Conservation (phyloP, 2,797 vertebrate species). For the Coregonus ussuriensis region DNA sequence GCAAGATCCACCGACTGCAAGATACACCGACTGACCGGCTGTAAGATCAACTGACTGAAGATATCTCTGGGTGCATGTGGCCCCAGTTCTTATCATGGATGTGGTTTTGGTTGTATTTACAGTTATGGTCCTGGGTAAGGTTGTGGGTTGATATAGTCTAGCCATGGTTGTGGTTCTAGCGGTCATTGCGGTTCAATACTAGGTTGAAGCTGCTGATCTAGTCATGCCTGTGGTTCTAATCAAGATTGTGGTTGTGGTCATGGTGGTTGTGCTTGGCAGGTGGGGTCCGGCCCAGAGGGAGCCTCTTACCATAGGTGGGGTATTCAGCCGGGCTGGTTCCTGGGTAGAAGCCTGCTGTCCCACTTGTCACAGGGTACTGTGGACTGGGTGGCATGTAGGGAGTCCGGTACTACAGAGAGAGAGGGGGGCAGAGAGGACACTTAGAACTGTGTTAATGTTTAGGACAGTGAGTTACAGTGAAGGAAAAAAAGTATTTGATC, state of each 20-base stretch:
- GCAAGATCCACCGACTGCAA: too few species aligned
- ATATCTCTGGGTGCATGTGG: too few species aligned
- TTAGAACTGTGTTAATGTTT: too few species aligned
- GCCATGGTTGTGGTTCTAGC: background rate
- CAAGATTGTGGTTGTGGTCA: background rate
- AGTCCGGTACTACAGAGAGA: slow-evolving; percentile 75
- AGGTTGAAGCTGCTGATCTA: background rate
- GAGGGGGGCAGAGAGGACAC: slow-evolving; percentile 13
- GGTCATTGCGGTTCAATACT: background rate
- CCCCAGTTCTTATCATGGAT: too few species aligned
- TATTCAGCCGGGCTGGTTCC: slow-evolving; percentile 92
- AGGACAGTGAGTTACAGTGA: too few species aligned
- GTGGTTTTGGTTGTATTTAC: too few species aligned
- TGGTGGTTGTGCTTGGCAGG: slow-evolving; percentile 51
- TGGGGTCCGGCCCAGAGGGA: slow-evolving; percentile 7
- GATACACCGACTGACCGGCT: too few species aligned
- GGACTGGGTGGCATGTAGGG: slow-evolving; percentile 89
- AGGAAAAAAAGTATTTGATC: too few species aligned
- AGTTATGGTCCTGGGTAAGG: too few species aligned
- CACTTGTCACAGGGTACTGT: slow-evolving; percentile 90
- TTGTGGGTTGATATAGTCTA: too few species aligned
- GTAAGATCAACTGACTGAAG: too few species aligned
- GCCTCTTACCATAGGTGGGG: slow-evolving; percentile 85
- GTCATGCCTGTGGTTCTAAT: background rate
- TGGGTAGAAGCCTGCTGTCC: slow-evolving; percentile 87